A percentile compares a stretch with the other conserved stretches of the same genome.
Conservation (phyloP, 2,797 vertebrate species). For the Thalassophryne amazonica region DNA sequence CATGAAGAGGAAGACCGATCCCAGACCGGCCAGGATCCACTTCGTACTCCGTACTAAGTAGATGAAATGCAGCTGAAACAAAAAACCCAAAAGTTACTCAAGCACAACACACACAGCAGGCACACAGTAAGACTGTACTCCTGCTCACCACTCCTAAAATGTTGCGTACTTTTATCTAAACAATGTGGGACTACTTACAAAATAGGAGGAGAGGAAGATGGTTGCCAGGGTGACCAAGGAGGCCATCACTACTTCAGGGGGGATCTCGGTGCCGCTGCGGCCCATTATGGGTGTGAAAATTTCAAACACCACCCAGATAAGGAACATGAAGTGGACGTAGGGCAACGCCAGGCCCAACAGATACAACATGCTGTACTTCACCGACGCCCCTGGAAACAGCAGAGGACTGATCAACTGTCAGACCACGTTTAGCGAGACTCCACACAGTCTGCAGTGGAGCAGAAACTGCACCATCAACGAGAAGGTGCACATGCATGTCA, state of each 20-base stretch:
- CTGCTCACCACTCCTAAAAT: not conserved
- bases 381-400: conserved; percentile 77
- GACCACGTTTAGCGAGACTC: not conserved
- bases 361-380: conserved; percentile 85
- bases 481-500: too few relatives aligned
- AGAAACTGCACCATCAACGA: too few relatives aligned
- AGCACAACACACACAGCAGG: too few relatives aligned
- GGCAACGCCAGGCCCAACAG: conserved; percentile 88
- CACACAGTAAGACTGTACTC: too few relatives aligned
- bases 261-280: conserved; percentile 93
- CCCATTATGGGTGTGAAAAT: conserved; percentile 97
- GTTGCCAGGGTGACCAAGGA: conserved; percentile 82
- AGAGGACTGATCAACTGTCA: not conserved
- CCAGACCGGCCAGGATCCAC: conserved; percentile 80
- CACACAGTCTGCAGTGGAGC: too few relatives aligned
- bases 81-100: conserved; percentile 14
- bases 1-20: conserved; percentile 76
- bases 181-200: conserved; percentile 81
- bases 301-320: conserved; percentile 95
- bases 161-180: not conserved
- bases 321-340: conserved; percentile 89
- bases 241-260: conserved; percentile 89
- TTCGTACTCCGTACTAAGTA: conserved; percentile 89
- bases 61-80: conserved; percentile 89
- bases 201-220: conserved; percentile 90